Evolutionary conservation across 2,113 vertebrate species (phyloP), one percentile per base, ranked within the genome.

Genomic region (Malaclemys terrapin): DNA sequence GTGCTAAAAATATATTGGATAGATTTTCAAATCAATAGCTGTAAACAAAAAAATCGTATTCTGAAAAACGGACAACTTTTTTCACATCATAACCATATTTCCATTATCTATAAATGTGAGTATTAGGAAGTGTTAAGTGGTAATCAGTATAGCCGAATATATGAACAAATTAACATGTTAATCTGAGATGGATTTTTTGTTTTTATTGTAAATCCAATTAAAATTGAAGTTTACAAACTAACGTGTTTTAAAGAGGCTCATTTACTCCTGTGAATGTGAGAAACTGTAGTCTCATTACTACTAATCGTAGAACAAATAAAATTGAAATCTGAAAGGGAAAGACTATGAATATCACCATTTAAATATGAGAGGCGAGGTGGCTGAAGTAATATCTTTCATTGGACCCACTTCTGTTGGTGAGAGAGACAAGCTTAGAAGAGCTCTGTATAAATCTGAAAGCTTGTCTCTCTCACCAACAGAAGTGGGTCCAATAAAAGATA

Each of bases 261-360:
- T 29, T 57, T 65, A 1, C 4, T 22, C 38, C 1, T 27, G 80
- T 8, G 38, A 25, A 27, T 19, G 47, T 13, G 59, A 54, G 42
- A 2, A 65, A 11, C 9, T 1, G 52, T 2, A 13, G 38, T 31
- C 62, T 81, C 5, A 1, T 45, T 54, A 4, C 83, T 1, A 47
- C 57, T 59, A 84, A 20, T 81, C 50, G 81, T 38, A 6, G 35
- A 84, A 90, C 78, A 54, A 7, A 54, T 8, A 38, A 17, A 3
- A 17, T 54, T 42, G 20, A 10, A 47, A 69, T 25, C 42, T 38
- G 29, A 80, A 42, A n/a, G 42, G 24, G 82, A 5, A 49, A 42
- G 42, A 1, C 20, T 31, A 3, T 0, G 45, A 52, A 12, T 17
- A 22, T 50, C 49, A 50, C 50, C 11, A 82, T 79, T 96, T 84